These are phyloP conservation scores for Andrena trimmerana DNA, from an alignment of 2,888 invertebrate species.

Conservation along the genomic window DNA sequence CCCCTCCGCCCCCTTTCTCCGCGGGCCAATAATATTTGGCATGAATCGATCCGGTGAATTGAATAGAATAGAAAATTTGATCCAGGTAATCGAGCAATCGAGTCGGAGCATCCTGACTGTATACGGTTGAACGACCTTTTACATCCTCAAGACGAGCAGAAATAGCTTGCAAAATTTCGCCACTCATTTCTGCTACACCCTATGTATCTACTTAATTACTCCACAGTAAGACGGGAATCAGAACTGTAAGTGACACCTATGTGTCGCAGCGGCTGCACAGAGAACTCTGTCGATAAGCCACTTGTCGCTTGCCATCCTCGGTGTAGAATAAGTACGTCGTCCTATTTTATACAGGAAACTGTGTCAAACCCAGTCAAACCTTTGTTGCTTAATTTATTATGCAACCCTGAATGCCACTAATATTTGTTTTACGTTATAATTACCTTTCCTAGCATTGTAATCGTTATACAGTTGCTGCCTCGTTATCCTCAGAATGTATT, in stretches of 20 bases:
- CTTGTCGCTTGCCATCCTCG: constrained; percentile 3
- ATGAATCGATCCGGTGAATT: constrained; percentile 29
- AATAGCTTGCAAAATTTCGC: neutral
- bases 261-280: neutral
- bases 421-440: neutral
- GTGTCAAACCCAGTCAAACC: neutral
- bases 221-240: neutral
- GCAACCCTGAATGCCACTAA: neutral
- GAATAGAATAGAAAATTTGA: neutral
- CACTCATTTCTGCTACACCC: neutral
- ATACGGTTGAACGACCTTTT: neutral
- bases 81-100: constrained; percentile 1
- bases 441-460: constrained; percentile 10
- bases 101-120: neutral
- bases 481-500: neutral
- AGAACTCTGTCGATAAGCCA: constrained; percentile 61
- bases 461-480: neutral
- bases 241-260: constrained; percentile 59
- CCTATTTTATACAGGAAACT: neutral
- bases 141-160: neutral
- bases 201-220: constrained; percentile 22
- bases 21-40: neutral
- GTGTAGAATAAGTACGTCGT: neutral
- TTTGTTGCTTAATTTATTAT: too few species aligned
- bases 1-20: neutral